These are phyloP conservation scores for Synanthedon myopaeformis DNA, from an alignment of 2,888 invertebrate genomes.

Conservation along the genomic window DNA sequence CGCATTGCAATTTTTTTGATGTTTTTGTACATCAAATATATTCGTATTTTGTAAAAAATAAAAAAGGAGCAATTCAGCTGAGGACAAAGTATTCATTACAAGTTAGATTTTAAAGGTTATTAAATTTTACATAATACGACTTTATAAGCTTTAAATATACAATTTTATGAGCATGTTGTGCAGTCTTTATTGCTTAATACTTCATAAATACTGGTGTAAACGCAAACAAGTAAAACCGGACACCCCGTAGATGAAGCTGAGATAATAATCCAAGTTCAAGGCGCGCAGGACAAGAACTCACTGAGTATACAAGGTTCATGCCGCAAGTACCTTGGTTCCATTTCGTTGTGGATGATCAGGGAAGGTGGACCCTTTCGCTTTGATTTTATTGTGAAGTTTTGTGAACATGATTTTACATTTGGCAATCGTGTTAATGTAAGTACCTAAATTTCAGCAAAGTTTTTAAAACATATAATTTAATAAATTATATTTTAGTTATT, in stretches of 20 bases:
- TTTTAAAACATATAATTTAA: not conserved
- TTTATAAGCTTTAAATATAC: too few relatives aligned
- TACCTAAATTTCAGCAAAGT: conserved; percentile 5
- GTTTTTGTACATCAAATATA: too few relatives aligned
- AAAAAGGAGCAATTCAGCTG: too few relatives aligned
- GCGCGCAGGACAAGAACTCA: conserved; percentile 43
- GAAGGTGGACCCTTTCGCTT: conserved; percentile 20
- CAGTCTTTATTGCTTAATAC: not conserved
- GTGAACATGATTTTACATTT: conserved; percentile 15
- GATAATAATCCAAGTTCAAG: conserved; percentile 67
- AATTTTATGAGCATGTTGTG: too few relatives aligned
- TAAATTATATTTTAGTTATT: not conserved
- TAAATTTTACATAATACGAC: too few relatives aligned
- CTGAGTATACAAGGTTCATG: conserved; percentile 55
- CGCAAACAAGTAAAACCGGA: conserved; percentile 17
- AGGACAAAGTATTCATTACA: too few relatives aligned
- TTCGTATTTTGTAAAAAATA: too few relatives aligned
- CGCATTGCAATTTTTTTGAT: too few relatives aligned
- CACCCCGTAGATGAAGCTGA: conserved; percentile 53
- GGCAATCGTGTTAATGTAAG: conserved; percentile 25
- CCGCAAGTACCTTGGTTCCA: conserved; percentile 39
- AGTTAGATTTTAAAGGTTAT: too few relatives aligned
- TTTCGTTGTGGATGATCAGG: conserved; percentile 33
- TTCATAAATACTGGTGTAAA: not conserved
- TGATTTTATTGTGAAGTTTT: not conserved